Evolutionary conservation across 2,888 invertebrate species (phyloP), one percentile per base, ranked within the genome.

Genomic region (Archaeoteleia sp.): DNA sequence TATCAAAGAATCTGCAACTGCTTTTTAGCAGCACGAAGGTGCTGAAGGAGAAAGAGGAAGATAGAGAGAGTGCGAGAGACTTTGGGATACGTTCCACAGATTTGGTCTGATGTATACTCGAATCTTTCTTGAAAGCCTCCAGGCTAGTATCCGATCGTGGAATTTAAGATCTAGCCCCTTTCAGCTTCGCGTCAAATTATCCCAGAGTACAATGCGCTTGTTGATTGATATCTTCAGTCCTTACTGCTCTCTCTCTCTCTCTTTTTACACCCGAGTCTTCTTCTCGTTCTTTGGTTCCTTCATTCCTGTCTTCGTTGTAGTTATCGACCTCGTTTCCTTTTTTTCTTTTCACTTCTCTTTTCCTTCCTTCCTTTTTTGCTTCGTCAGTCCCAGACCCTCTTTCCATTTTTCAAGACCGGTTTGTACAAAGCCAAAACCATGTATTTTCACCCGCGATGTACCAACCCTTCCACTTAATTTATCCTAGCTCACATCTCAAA

Each of bases 141-240:
- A 71, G 76, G 70, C 78, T 78, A 81, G 81, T 79, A 80, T 78
- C 75, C 79, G 79, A 78, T 79, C 77, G 75, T 79, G 80, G 82
- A 82, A 82, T 82, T 82, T 78, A 79, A 81, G 79, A 79, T 80
- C 75, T 77, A 78, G 78, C 77, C 67, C 74, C 79, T 82, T 82
- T 82, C 81, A 81, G 71, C 77, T 78, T 78, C 80, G 81, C 79
- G 82, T 82, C 82, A 82, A 82, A 82, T 82, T 82, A 82, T 82
- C 82, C 80, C 73, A 51, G 77, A 71, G 81, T 77, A 82, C 82
- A 82, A 82, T 82, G 80, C 73, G 80, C 79, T 76, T 77, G 81
- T 82, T 82, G 82, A 82, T 82, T 82, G 81, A 82, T 82, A 82
- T 82, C 82, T 82, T 81, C 78, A 79, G 82, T 81, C 77, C 25